Evolutionary conservation across 2,888 invertebrate genomes (phyloP), one percentile per base, ranked within the genome.

Genomic region (Andrena haemorrhoa): DNA sequence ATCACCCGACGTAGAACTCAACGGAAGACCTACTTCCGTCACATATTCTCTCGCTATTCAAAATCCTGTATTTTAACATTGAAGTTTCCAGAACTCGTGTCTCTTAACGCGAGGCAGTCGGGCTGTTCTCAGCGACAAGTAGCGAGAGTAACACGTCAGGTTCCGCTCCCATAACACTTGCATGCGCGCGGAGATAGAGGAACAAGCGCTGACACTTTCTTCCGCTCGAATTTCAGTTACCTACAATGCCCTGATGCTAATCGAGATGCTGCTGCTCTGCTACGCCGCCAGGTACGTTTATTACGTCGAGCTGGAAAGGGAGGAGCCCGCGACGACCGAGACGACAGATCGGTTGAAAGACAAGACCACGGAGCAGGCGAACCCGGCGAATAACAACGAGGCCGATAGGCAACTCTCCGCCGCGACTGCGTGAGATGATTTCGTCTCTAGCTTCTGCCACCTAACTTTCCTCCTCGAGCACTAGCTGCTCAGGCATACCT

Each of bases 211-310:
- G 63, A 82, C 72, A 74, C 74, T 69, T 72, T 75, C 41, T 23
- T 69, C 65, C 35, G 75, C 49, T 66, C 73, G n/a, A 56, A 76
- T 87, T 95, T 89, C 95, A 97, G 97, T 96, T 92, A 95, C 96
- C 84, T 96, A 96, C 94, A 96, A 96, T 93, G 94, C 95, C 53
- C 90, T 96, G 86, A 96, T 96, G 95, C 94, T 97, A 89, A 91
- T 95, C 87, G 96, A 97, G 94, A 96, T 97, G 96, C 94, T 96
- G 73, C 89, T 96, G 69, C 94, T 97, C 58, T 95, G 96, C 60
- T 94, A 95, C 80, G 95, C 96, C 89, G 97, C 97, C 0, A 95
- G 96, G 92, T 94, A 94, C 77, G 91, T 97, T 64, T 88, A 89
- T 84, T 97, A 97, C 94, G 95, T 95, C 77, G 93, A 93, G 58